Evolutionary conservation across 2,888 invertebrate genomes (phyloP).

Genomic region (Scaeva pyrastri): DNA sequence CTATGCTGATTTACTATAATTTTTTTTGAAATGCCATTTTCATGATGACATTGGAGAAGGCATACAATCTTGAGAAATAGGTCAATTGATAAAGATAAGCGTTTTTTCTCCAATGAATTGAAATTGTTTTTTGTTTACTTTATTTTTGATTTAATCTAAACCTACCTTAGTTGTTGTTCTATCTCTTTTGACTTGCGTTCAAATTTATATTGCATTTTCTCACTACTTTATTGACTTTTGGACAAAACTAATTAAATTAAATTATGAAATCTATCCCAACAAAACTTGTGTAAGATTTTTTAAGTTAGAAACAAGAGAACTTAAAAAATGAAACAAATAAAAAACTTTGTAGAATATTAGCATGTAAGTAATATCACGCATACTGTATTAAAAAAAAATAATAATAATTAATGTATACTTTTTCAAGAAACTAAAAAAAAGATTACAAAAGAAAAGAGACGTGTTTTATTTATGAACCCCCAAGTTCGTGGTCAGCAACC

Average conservation of each 20-base stretch:
- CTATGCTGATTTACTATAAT: background rate
- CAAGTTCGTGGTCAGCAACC: too few species aligned
- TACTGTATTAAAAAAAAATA: constrained; percentile 65
- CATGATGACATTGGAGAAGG: background rate
- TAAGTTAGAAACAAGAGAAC: constrained; percentile 10
- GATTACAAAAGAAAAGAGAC: background rate
- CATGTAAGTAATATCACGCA: constrained; percentile 59
- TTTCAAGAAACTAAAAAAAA: constrained; percentile 54
- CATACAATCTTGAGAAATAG: background rate
- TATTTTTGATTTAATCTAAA: constrained; percentile 8
- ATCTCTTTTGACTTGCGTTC: constrained; percentile 17
- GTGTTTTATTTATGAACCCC: constrained; percentile 50
- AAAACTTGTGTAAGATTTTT: background rate
- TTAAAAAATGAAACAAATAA: constrained; percentile 15
- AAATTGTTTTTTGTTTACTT: constrained; percentile 11
- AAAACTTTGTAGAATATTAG: constrained; percentile 63
- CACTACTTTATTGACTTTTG: constrained; percentile 11
- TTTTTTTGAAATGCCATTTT: background rate
- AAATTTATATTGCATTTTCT: constrained; percentile 10
- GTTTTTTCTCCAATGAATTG: constrained; percentile 23
- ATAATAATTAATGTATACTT: constrained; percentile 66
- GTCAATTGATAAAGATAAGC: constrained; percentile 13
- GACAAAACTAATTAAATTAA: background rate
- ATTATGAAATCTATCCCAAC: constrained; percentile 35
- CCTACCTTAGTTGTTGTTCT: background rate